phyloP scores from a whole-genome alignment of 53 echinoderm and acorn worm genomes.

The Apostichopus leukothele region DNA sequence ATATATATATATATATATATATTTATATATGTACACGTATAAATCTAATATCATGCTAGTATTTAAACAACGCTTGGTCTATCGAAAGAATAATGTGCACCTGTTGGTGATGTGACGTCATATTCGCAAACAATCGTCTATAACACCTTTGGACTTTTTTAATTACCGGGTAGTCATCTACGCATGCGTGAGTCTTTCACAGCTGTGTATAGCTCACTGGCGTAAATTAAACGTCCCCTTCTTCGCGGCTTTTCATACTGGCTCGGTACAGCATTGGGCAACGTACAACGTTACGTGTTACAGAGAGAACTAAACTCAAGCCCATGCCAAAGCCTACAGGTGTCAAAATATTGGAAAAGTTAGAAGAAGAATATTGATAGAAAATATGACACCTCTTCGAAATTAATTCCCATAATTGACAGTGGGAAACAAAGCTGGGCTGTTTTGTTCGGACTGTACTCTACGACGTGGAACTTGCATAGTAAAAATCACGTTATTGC shows the following conservation, averaged over 20 bases:
- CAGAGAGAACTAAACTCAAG: neutral
- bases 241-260: neutral
- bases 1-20: too few relatives aligned
- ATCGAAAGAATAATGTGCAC: neutral
- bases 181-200: neutral
- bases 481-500: too few relatives aligned
- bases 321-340: neutral
- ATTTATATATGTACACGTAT: too few relatives aligned
- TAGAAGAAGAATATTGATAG: neutral
- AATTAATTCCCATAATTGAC: neutral
- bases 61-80: neutral
- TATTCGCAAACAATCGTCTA: constrained; percentile 1
- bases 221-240: neutral
- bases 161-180: neutral
- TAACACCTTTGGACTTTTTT: constrained; percentile 39
- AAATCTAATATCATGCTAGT: neutral
- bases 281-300: neutral
- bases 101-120: constrained; percentile 11
- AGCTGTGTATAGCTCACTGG: neutral
- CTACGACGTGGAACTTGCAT: too few relatives aligned
- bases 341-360: constrained; percentile 14
- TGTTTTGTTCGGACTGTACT: too few relatives aligned
- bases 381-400: neutral
- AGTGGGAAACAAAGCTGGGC: too few relatives aligned
- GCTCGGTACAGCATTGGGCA: neutral